Evolutionary conservation across 2,797 vertebrate genomes (phyloP), one percentile per base, ranked within the genome.

Genomic region (Lycodopsis pacificus): DNA sequence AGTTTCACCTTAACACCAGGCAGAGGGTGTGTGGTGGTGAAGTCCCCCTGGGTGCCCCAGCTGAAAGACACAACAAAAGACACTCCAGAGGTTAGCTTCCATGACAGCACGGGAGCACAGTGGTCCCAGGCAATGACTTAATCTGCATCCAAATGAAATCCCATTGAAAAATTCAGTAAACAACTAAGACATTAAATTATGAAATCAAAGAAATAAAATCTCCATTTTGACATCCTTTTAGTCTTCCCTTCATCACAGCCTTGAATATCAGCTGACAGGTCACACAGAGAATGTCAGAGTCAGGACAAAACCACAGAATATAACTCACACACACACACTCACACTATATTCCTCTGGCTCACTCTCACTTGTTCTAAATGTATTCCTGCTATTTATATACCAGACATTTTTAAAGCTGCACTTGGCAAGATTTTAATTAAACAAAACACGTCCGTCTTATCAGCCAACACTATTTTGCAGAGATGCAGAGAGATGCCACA

Each of bases 1-100:
- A 99, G 96, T 89, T 99, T 99, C 94, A 99, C 98, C 95, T 99
- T 99, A 94, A 99, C 98, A 61, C 96, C 98, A 48, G 98, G 98
- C 81, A 99, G 96, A 0, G 98, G 98, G 0, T 99, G 98, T 46
- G 98, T 99, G 36, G 97, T 98, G 0, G 95, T 97, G 93, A 99
- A 99, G 94, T 99, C 98, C 86, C 98, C 98, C 90, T 99, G 98
- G 90, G 98, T 99, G 32, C 98, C 98, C 98, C 98, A 99, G 84
- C 98, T 99, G 95, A 82, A 92, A 95, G 88, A 91, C 87, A 93
- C 69, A 90, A 81, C 87, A 91, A 67, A 86, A 71, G 53, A 81
- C 81, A 85, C 90, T 80, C 87, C 44, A 65, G 84, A 90, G 90
- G 84, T 90, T 78, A 85, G 82, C 82, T 77, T 87, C 86, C 85